Evolutionary conservation across 1,140 invertebrate genomes (phyloP), one percentile per base, ranked within the genome.

Genomic region (Scaptodrosophila lebanonensis): DNA sequence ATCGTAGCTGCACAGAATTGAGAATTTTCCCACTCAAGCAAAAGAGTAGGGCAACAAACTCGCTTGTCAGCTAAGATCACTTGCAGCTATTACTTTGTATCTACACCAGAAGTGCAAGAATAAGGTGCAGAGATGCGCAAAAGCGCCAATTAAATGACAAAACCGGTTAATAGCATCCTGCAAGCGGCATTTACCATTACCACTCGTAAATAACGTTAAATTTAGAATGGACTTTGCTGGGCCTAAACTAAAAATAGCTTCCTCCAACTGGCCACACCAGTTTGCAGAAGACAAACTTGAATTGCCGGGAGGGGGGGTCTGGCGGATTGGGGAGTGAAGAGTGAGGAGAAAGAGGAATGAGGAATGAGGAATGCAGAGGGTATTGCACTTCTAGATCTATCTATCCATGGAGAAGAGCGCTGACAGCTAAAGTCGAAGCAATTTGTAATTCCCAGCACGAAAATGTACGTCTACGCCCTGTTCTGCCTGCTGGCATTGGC

Each of bases 201-300:
- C 27, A 62, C 54, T 32, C 43, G 49, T 53, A 52, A 56, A 43
- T 79, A 68, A 68, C 52, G 65, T 73, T 79, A 79, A 79, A 79
- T 79, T 79, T 82, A 79, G 73, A 79, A 79, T 82, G 73, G 64
- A 82, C 73, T 79, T 79, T 79, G 73, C 59, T 52, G 62, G 38
- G 13, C 2, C 16, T 22, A 30, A 45, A 53, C 71, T 79, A 82
- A 59, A 79, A 79, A 82, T 79, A 79, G 39, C 22, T 5, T 9
- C n/a, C 25, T 39, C 13, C 27, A n/a, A 33, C 15, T 25, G 36
- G 15, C 29, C 35, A 76, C 57, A 77, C 72, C 72, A 57, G 72
- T 77, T 77, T 72, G 33, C 51, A 36, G 27, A 35, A 38, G 12
- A n/a, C n/a, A n/a, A n/a, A n/a, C n/a, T n/a, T n/a, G n/a, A n/a